Evolutionary conservation across 2,797 vertebrate species (phyloP), one percentile per base, ranked within the genome.

Genomic region (Crocidura indochinensis): DNA sequence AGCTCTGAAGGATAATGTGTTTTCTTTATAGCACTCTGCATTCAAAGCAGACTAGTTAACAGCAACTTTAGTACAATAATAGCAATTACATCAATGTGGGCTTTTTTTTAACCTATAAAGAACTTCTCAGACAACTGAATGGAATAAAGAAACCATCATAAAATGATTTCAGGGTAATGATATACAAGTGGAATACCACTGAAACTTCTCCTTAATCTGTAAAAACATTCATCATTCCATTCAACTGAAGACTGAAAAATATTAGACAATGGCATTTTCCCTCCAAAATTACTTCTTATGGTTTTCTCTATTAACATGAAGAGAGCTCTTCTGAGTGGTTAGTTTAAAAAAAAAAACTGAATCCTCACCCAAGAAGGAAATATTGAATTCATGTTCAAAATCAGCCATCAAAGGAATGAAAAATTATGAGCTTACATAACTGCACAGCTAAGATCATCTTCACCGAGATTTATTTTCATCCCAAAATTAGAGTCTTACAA

Each of bases 1-100:
- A 97, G 95, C 95, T 97, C 96, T 96, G 95, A 96, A 92, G 87
- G 94, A 95, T 97, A 96, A 97, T 84, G 84, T 74, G 53, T 96
- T 97, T 98, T 97, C 97, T 97, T 97, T 96, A 96, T 90, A 97
- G 95, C 97, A 94, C 79, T 96, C 85, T 86, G 90, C 94, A 95
- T 96, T 97, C 96, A 97, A 97, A 97, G 96, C 95, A 97, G 95
- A 96, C 97, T 97, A 97, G 96, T 97, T 98, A 98, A 98, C 96
- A 97, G 97, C 97, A 98, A 98, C 97, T 97, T 97, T 97, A 98
- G 96, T 94, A 96, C 96, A 97, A 97, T 95, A 97, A 97, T 92
- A 95, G 96, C 95, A 97, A 97, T 96, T 94, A 95, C 94, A 96
- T 96, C 96, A 97, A 92, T 81, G 92, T 94, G 79, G 84, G 96